Evolutionary conservation across 2,888 invertebrate species (phyloP).

Genomic region (Tachina fera): DNA sequence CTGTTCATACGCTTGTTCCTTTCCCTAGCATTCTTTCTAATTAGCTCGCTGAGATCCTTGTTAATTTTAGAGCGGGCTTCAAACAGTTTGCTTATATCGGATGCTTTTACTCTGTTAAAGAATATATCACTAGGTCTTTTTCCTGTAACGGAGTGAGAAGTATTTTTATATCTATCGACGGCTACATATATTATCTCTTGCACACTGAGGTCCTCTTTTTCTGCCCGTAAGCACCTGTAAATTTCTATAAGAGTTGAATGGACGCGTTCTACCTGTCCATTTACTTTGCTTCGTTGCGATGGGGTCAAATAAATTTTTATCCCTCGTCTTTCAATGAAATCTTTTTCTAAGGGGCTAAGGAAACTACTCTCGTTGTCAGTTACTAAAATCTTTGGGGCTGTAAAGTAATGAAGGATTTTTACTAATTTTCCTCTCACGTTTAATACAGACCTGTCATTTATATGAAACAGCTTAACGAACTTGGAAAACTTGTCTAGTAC

Average conservation of each 20-base stretch:
- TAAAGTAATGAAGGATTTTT: constrained; percentile 56
- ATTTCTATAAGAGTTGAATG: constrained; percentile 71
- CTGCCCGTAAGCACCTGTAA: constrained; percentile 61
- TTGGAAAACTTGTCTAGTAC: constrained; percentile 65
- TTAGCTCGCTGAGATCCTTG: too few species aligned
- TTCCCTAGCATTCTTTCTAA: too few species aligned
- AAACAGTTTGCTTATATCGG: too few species aligned
- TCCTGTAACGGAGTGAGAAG: constrained; percentile 65
- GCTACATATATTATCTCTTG: constrained; percentile 53
- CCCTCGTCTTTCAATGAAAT: constrained; percentile 26
- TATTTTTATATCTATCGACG: constrained; percentile 71
- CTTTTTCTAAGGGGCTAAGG: constrained; percentile 49
- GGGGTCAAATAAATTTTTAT: constrained; percentile 55
- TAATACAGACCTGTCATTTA: constrained; percentile 25
- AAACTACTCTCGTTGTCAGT: constrained; percentile 67
- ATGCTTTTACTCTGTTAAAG: too few species aligned
- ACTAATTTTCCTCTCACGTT: constrained; percentile 59
- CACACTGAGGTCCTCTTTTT: constrained; percentile 33
- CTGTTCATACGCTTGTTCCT: too few species aligned
- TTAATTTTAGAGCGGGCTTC: too few species aligned
- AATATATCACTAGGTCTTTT: too few species aligned
- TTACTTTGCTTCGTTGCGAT: constrained; percentile 68
- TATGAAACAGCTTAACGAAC: constrained; percentile 67
- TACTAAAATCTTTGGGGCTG: constrained; percentile 62
- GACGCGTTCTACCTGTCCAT: constrained; percentile 66